These are phyloP conservation scores for Otis tarda DNA, from an alignment of 2,113 vertebrate species.

Conservation along the genomic window DNA sequence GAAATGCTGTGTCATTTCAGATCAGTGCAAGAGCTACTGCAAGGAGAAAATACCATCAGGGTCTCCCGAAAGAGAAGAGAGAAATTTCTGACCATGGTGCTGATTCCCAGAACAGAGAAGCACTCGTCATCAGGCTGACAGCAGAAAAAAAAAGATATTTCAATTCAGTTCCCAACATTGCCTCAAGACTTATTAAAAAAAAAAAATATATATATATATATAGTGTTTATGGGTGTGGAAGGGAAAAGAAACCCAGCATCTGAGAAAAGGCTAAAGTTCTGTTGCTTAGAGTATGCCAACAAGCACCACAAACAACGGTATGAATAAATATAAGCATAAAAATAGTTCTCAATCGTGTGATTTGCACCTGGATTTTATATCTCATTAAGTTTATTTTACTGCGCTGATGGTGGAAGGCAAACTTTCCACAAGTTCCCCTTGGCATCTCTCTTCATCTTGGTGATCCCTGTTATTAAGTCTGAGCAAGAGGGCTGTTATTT, in stretches of 20 bases:
- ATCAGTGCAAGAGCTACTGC: not conserved
- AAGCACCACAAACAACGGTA: rapidly evolving
- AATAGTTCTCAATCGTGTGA: not conserved
- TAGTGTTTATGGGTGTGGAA: not conserved
- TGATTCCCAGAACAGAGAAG: not conserved
- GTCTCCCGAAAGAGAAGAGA: not conserved
- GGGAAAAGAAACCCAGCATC: not conserved
- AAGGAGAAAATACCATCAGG: rapidly evolving
- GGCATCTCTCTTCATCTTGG: not conserved
- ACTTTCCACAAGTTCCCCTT: not conserved
- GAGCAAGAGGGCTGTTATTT: not conserved
- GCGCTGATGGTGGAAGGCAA: not conserved
- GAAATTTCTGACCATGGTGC: constrained; percentile 49
- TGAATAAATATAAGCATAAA: not conserved
- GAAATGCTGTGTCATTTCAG: not conserved
- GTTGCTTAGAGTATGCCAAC: not conserved
- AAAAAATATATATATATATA: not conserved
- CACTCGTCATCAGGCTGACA: not conserved
- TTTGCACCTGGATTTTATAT: not conserved
- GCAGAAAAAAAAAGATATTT: not conserved
- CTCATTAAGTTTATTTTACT: not conserved
- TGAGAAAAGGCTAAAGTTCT: not conserved
- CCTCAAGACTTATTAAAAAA: not conserved
- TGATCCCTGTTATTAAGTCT: not conserved
- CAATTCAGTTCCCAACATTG: not conserved